Evolutionary conservation across 2,113 vertebrate species (phyloP), one percentile per base, ranked within the genome.

Genomic region (Phaethornis superciliosus): DNA sequence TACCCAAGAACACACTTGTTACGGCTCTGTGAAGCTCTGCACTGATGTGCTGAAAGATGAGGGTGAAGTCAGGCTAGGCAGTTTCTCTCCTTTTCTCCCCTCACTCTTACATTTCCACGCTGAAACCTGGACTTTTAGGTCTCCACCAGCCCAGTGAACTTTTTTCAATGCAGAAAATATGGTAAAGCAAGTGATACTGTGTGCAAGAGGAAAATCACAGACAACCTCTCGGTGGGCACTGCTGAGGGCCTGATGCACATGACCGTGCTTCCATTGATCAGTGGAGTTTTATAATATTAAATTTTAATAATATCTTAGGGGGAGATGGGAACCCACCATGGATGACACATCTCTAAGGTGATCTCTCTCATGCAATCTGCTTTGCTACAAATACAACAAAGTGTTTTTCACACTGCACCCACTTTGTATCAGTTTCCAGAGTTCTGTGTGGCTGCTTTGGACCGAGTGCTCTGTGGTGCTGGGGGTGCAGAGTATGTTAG

Each of bases 261-360:
- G 13, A 28, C 13, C 0, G 0, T 68, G 26, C 6, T 44, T 81
- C 51, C 44, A 27, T 35, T 42, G 6, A 46, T 44, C 35, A 23
- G 55, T 63, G 74, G 27, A 19, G 30, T 79, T 47, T 35, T n/a
- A 28, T 59, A 26, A 32, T 59, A 42, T 7, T n/a, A 52, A 13
- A 42, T 77, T 62, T 65, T 30, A 32, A n/a, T 51, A 42, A n/a
- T n/a, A 28, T 33, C 40, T 20, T 35, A 3, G 15, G 23, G 7
- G 19, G 18, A 40, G 28, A 4, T 24, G 21, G 9, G 27, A 47
- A 68, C 47, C 18, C n/a, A 42, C 32, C 2, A 0, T 11, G 20
- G 17, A n/a, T 44, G 42, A 49, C 32, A 33, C 10, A 7, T 79
- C 22, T 33, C 24, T 79, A 47, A 74, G n/a, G n/a, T n/a, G n/a